Base-by-base conservation (phyloP, 2,797 vertebrate genomes). In the Rousettus madagascariensis region DNA sequence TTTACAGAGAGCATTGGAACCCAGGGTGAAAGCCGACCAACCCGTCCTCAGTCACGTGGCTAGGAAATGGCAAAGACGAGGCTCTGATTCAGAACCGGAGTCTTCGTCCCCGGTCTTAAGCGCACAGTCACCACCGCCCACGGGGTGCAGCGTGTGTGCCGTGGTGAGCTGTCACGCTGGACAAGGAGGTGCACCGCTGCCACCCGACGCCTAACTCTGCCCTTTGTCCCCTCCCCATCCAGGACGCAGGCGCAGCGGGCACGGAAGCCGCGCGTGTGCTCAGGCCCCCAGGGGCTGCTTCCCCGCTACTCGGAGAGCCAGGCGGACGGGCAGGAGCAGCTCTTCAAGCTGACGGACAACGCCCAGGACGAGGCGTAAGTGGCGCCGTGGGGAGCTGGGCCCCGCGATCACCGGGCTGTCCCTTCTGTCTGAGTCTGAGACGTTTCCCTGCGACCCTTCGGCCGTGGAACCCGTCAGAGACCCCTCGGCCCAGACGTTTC, bases 321-420 rank as follows among this genome's bases (percentile, higher is more conserved):
- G 96, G 99, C 99, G 0, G 99, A 99, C 33, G 99, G 99, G 26
- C 99, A 99, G 97, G 99, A 99, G 96, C 99, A 99, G 98, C 99
- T 99, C 43, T 99, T 99, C 99, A 99, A 97, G 13, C 98, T 99
- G 74, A 99, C 99, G 0, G 99, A 99, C 98, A 99, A 99, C 98
- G 99, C 99, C 94, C 99, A 99, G 83, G 99, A 99, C 0, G 99
- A 99, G 97, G 99, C 99, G 99, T 99, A 98, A 99, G 99, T 99
- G 96, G 36, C 28, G 7, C 38, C 2, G 0, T n/a, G 68, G 65
- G 77, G 49, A 26, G 6, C 26, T 4, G 11, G 77, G 16, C 59
- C 41, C 24, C 12, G 41, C 5, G 0, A 49, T 53, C 49, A 1
- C 68, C 55, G 10, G 12, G n/a, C 8, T 66, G 13, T 53, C 49